phyloP scores from a whole-genome alignment of 2,888 invertebrate genomes.

The Drosophila nr. perissopoda region DNA sequence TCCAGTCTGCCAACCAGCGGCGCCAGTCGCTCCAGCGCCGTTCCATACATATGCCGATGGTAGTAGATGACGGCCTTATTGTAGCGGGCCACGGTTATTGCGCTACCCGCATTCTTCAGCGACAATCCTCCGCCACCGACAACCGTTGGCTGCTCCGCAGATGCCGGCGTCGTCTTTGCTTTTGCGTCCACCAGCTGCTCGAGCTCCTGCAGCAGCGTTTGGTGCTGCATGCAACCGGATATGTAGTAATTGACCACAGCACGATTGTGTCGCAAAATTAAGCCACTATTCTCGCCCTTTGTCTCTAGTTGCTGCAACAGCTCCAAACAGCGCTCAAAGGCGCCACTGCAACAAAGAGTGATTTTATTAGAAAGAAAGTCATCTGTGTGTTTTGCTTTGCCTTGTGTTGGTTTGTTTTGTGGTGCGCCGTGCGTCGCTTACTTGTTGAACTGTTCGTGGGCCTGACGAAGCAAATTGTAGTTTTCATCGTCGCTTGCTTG shows the following conservation, averaged over 20 bases:
- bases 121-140: slow-evolving; percentile 36
- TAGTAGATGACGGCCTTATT: slow-evolving; percentile 84
- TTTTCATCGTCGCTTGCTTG: slow-evolving; percentile 78
- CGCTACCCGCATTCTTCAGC: slow-evolving; percentile 59
- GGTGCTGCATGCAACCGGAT: slow-evolving; percentile 90
- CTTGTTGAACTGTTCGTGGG: slow-evolving; percentile 83
- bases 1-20: slow-evolving; percentile 78
- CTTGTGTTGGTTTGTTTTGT: no score
- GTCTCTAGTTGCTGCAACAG: slow-evolving; percentile 78
- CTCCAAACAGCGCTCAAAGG: slow-evolving; percentile 81
- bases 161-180: neutral
- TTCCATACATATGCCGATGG: slow-evolving; percentile 83
- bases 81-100: slow-evolving; percentile 73
- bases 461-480: slow-evolving; percentile 81
- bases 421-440: slow-evolving; percentile 40
- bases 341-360: slow-evolving; percentile 58
- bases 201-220: slow-evolving; percentile 89
- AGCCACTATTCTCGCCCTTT: slow-evolving; percentile 71
- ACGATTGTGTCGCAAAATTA: slow-evolving; percentile 89
- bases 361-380: neutral
- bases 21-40: slow-evolving; percentile 80
- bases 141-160: slow-evolving; percentile 1
- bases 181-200: slow-evolving; percentile 83
- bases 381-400: neutral
- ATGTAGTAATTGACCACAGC: slow-evolving; percentile 93